These are phyloP conservation scores for Samia ricini DNA, from an alignment of 1,140 invertebrate species.

Conservation along the genomic window DNA sequence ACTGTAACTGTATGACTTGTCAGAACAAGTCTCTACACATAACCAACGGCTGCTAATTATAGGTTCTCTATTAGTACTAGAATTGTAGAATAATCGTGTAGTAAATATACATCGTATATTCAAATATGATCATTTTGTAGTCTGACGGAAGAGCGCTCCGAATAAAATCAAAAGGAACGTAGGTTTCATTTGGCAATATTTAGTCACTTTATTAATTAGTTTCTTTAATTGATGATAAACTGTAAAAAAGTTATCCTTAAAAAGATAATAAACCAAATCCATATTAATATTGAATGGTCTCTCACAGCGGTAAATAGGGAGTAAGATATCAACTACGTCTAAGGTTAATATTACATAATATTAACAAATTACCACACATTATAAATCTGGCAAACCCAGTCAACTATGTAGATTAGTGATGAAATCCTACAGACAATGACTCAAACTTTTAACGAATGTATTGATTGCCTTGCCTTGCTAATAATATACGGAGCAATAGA, in stretches of 20 bases:
- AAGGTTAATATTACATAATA: constrained; percentile 5
- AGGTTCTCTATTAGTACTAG: neutral
- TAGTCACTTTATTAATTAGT: too few species aligned
- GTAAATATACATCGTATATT: neutral
- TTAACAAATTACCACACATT: constrained; percentile 5
- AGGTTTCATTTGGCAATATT: too few species aligned
- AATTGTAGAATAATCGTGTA: neutral
- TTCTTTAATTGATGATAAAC: too few species aligned
- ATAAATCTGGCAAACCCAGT: constrained; percentile 13
- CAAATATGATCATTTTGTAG: neutral
- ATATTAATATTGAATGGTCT: too few species aligned
- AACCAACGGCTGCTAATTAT: neutral
- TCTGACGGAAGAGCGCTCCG: too few species aligned
- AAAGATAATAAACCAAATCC: too few species aligned
- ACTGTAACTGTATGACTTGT: too few species aligned
- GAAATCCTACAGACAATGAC: constrained; percentile 16
- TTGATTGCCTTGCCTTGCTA: neutral
- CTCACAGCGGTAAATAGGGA: too few species aligned
- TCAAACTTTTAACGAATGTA: constrained; percentile 1
- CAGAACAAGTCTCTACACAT: neutral
- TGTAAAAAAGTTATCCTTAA: too few species aligned
- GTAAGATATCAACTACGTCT: neutral
- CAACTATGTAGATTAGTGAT: constrained; percentile 20
- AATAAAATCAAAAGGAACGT: too few species aligned
- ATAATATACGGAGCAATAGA: neutral